phyloP scores from a whole-genome alignment of 2,113 vertebrate genomes.

The Periophthalmus modestus region DNA sequence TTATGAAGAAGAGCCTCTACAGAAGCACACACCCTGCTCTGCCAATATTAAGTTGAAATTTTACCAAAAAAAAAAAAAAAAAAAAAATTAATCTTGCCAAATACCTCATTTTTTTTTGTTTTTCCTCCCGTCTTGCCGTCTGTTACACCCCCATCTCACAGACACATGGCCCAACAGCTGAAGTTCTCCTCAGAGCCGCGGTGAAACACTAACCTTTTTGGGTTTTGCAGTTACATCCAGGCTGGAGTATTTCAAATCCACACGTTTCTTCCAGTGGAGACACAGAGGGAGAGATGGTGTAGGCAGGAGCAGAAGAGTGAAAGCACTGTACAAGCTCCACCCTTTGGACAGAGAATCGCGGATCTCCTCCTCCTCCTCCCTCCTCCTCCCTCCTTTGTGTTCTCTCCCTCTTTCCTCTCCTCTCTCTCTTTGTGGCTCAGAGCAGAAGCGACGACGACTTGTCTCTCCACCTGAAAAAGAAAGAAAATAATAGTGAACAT shows the following conservation, averaged over 20 bases:
- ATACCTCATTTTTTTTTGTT: neutral
- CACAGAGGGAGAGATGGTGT: neutral
- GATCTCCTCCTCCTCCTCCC: neutral
- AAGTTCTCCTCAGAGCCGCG: neutral
- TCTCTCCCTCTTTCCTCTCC: neutral
- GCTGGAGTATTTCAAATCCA: neutral
- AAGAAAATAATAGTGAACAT: neutral
- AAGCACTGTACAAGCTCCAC: neutral
- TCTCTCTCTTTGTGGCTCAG: neutral
- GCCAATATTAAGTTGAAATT: neutral
- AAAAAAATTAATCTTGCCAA: neutral
- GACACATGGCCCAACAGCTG: neutral
- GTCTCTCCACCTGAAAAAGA: neutral
- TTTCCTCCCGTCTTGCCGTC: neutral
- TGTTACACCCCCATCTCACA: neutral
- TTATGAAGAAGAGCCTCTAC: neutral
- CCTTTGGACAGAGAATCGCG: constrained; percentile 2
- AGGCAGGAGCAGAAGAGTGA: neutral
- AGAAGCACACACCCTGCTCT: neutral
- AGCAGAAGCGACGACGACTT: neutral
- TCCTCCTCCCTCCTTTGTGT: neutral
- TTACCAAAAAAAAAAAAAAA: neutral
- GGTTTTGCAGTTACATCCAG: neutral
- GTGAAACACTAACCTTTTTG: neutral
- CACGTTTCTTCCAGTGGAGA: neutral